Conservation (phyloP, 2,888 invertebrate genomes). For the Eremobia ochroleuca region DNA sequence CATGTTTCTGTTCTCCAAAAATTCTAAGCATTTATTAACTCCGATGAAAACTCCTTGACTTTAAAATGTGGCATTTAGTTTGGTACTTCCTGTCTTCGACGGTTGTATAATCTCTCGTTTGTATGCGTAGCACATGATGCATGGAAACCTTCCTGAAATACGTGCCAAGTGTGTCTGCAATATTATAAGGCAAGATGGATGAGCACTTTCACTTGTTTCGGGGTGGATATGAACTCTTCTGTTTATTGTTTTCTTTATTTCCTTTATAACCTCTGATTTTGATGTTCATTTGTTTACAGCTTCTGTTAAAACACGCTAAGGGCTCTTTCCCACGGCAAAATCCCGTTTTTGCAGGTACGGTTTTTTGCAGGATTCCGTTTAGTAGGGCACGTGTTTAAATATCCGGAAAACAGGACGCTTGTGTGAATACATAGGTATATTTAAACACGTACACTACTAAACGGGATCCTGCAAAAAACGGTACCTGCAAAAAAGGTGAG, state of each 20-base stretch:
- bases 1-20: neutral
- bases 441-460: too few relatives aligned
- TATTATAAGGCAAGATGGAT: constrained; percentile 19
- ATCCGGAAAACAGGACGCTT: too few relatives aligned
- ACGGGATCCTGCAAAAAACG: too few relatives aligned
- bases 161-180: constrained; percentile 17
- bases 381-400: too few relatives aligned
- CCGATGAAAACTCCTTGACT: neutral
- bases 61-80: neutral
- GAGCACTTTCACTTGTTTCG: constrained; percentile 22
- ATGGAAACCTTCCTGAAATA: constrained; percentile 24
- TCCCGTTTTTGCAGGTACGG: too few relatives aligned
- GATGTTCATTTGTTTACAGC: neutral
- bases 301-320: too few relatives aligned
- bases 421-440: too few relatives aligned
- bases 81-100: neutral
- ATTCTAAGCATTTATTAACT: neutral
- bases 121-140: constrained; percentile 1
- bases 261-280: neutral
- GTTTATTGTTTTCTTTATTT: neutral
- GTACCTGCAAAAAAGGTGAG: too few relatives aligned
- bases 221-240: neutral
- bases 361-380: too few relatives aligned
- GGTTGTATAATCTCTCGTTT: constrained; percentile 1
- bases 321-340: too few relatives aligned